These are phyloP conservation scores for Phaethornis superciliosus DNA, from an alignment of 2,113 vertebrate genomes.

Conservation along the genomic window DNA sequence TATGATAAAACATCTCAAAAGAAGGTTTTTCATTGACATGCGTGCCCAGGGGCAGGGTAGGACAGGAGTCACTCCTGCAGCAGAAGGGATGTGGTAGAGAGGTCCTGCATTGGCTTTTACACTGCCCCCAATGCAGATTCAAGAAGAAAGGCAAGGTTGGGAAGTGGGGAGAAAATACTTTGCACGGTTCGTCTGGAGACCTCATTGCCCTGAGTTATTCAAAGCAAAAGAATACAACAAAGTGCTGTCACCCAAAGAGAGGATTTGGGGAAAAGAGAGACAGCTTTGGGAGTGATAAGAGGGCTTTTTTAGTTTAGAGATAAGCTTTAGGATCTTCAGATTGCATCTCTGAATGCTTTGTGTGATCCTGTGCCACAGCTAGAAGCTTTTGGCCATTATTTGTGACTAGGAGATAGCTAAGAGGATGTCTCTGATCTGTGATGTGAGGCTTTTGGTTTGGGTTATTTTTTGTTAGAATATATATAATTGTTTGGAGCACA, in stretches of 20 bases:
- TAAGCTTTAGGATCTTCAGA: not conserved
- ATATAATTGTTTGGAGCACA: not conserved
- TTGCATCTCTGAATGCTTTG: not conserved
- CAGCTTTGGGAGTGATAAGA: not conserved
- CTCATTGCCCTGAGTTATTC: not conserved
- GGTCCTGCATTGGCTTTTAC: not conserved
- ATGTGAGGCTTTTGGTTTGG: fast-evolving
- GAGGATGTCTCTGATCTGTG: not conserved
- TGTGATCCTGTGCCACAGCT: not conserved
- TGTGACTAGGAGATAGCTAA: not conserved
- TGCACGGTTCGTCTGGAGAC: not conserved
- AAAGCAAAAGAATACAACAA: not conserved
- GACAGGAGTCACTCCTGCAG: fast-evolving
- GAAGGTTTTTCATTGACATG: not conserved
- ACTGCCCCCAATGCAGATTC: not conserved
- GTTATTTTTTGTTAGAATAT: not conserved
- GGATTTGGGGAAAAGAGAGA: not conserved
- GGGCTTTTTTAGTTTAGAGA: not conserved
- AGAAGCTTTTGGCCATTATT: not conserved
- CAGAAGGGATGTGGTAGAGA: not conserved
- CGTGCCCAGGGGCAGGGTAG: not conserved
- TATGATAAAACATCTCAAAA: not conserved
- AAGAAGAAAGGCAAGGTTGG: not conserved
- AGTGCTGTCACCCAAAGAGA: not conserved
- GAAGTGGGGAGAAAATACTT: not conserved